Evolutionary conservation across 1,140 invertebrate species (phyloP).

Genomic region (Gryon sp.): DNA sequence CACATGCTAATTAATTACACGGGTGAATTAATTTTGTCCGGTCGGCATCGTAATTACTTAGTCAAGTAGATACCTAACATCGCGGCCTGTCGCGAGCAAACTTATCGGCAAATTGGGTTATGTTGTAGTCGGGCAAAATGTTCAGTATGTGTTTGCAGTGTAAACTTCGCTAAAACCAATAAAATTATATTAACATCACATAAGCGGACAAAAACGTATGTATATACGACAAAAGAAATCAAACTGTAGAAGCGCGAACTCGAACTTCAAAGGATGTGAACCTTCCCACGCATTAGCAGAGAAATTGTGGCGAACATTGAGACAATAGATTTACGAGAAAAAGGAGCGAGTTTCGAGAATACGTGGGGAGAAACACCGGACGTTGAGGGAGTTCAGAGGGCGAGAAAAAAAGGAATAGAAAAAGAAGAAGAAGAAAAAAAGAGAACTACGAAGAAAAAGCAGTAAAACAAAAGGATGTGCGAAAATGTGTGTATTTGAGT

Average conservation of each 20-base stretch:
- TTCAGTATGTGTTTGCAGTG: conserved; percentile 3
- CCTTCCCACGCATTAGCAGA: conserved; percentile 77
- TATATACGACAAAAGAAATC: conserved; percentile 6
- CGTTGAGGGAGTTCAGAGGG: conserved; percentile 44
- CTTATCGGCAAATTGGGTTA: conserved; percentile 71
- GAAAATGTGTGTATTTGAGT: conserved; percentile 22
- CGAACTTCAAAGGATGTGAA: conserved; percentile 78
- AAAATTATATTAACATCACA: too few relatives aligned
- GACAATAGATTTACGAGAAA: conserved; percentile 72
- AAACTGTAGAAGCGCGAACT: conserved; percentile 61
- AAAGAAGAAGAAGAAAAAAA: too few relatives aligned
- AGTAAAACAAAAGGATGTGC: conserved; percentile 55
- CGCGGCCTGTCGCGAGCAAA: conserved; percentile 41
- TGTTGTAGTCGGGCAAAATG: conserved; percentile 40
- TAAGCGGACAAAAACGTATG: conserved; percentile 20
- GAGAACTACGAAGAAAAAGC: conserved; percentile 39
- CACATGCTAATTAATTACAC: conserved; percentile 65
- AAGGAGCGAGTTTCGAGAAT: conserved; percentile 19
- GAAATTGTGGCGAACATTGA: conserved; percentile 72
- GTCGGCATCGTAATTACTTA: conserved; percentile 67
- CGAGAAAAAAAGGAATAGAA: conserved; percentile 49
- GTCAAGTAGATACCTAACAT: conserved; percentile 59
- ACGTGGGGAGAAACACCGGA: conserved; percentile 44
- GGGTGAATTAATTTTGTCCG: conserved; percentile 68
- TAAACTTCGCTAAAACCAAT: too few relatives aligned